Percentiles rank a stretch among this genome's conserved stretches.
Evolutionary conservation across 2,888 invertebrate species (phyloP).

Genomic region (Gymnosoma rotundatum): DNA sequence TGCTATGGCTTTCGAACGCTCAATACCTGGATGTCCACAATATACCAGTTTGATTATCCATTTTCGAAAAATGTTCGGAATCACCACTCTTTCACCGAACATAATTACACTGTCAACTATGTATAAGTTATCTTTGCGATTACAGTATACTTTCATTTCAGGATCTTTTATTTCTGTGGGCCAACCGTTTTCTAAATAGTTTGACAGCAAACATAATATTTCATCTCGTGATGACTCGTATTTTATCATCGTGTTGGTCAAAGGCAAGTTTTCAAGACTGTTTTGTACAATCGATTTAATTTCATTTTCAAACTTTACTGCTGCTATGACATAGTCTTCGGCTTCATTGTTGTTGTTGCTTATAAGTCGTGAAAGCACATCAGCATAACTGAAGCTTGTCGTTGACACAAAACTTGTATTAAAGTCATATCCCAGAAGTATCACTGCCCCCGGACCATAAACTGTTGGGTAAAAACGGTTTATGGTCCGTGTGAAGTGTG

Average conservation of each 20-base stretch:
- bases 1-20: constrained; percentile 74
- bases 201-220: constrained; percentile 38
- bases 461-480: not conserved
- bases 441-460: no score
- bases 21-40: constrained; percentile 67
- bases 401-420: constrained; percentile 3
- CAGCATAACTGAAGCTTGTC: not conserved
- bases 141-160: constrained; percentile 55
- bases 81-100: constrained; percentile 63
- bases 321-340: constrained; percentile 17
- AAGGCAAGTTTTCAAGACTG: constrained; percentile 13
- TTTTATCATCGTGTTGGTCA: constrained; percentile 59
- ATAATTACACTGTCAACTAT: constrained; percentile 63
- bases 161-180: constrained; percentile 33
- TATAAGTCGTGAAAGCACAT: not conserved
- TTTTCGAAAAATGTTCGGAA: constrained; percentile 58
- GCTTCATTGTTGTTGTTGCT: no score
- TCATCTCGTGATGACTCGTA: constrained; percentile 50
- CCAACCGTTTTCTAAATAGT: constrained; percentile 58
- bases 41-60: constrained; percentile 72
- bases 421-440: not conserved
- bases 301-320: constrained; percentile 47
- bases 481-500: not conserved
- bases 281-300: constrained; percentile 37
- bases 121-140: constrained; percentile 60